These are phyloP conservation scores for Pipistrellus pygmaeus DNA, from an alignment of 2,797 vertebrate species.

Conservation along the genomic window DNA sequence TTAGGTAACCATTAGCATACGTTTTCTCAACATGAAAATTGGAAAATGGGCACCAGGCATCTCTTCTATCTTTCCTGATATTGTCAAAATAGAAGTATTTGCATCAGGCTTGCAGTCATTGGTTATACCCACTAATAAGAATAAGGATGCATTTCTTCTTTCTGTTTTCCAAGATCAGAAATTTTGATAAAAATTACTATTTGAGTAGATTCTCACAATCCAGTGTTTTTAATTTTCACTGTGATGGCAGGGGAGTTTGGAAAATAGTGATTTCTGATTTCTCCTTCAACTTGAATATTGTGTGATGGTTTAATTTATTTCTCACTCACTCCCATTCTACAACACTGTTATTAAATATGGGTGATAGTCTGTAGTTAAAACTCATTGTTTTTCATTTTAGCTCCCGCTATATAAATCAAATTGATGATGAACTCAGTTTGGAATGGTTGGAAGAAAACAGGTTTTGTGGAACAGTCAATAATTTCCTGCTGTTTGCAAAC, in stretches of 20 bases:
- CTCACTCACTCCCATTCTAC: neutral
- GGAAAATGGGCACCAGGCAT: neutral
- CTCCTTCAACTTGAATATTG: neutral
- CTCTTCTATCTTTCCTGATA: neutral
- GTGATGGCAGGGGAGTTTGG: neutral
- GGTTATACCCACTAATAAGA: neutral
- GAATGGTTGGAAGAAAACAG: constrained; percentile 27
- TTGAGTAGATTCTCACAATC: neutral
- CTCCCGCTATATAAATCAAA: neutral
- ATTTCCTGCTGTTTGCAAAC: constrained; percentile 27
- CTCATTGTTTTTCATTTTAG: constrained; percentile 21
- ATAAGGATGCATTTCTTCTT: neutral
- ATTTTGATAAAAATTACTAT: neutral
- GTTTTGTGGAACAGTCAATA: constrained; percentile 24
- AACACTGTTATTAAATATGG: neutral
- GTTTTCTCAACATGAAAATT: neutral
- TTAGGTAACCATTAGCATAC: neutral
- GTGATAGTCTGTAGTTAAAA: neutral
- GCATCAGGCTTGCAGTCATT: neutral
- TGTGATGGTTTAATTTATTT: neutral
- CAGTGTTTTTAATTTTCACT: neutral
- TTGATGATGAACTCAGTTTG: neutral
- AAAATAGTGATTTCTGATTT: neutral
- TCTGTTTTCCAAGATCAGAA: neutral
- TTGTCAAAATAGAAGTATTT: neutral